Base-by-base conservation (phyloP, 2,888 invertebrate species). In the Caenorhabditis afra region DNA sequence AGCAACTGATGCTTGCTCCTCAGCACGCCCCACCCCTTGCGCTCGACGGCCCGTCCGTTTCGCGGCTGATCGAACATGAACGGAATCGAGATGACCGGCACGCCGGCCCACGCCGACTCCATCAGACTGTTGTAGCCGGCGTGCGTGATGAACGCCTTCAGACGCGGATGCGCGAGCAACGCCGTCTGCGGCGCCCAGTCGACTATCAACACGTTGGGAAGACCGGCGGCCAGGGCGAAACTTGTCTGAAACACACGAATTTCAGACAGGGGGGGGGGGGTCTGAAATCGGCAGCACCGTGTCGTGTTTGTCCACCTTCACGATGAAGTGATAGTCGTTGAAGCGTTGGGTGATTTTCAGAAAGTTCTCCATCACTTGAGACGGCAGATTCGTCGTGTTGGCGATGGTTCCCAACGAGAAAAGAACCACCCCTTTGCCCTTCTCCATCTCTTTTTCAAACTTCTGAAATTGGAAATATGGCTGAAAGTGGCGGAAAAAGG, bases 51-150 rank as follows among this genome's bases (percentile, higher is more conserved):
- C 61, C 78, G 68, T 18, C 81, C 78, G 65, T 87, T 87, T 39
- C 85, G 62, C 37, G 82, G 59, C 70, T 84, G 74, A 74, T 66
- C 73, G 66, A 73, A 75, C 80, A 85, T 85, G 55, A 85, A 81
- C 10, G 83, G 83, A 14, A 85, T 78, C 10, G 74, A 62, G 29
- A 85, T 37, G 1, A 87, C 57, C 1, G 87, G 87, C 41, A 84
- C 75, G 44, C 86, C 87, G 14, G 73, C 59, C 39, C 75, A 55
- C 1, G 87, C 85, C 1, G 87, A 79, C 73, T 88, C 88, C 76
- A 88, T 74, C n/a, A 88, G 53, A 57, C 86, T 84, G 62, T 88
- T 88, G 57, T 87, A 88, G 0, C 88, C 88, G 14, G 80, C 82
- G 59, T 88, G 88, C 3, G 87, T 88, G 45, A 88, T 86, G 81